Conservation (phyloP, 2,888 invertebrate genomes). For the Schizaphis graminum region DNA sequence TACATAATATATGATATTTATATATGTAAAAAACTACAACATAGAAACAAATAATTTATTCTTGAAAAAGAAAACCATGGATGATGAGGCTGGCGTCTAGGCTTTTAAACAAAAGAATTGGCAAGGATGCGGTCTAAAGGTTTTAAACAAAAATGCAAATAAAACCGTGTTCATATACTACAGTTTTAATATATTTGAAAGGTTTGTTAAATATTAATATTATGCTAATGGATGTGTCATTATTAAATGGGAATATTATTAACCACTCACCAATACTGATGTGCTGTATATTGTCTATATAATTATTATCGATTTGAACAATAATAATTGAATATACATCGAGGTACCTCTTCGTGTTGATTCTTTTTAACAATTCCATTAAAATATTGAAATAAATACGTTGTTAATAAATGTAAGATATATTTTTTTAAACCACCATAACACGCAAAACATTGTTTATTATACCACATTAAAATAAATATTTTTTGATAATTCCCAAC, state of each 20-base stretch:
- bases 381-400: neutral
- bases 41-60: slow-evolving; percentile 40
- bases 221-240: slow-evolving; percentile 44
- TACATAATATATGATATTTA: neutral
- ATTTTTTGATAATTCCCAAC: neutral
- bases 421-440: neutral
- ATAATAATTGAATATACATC: neutral
- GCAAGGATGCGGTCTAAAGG: slow-evolving; percentile 51
- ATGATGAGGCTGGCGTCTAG: slow-evolving; percentile 32
- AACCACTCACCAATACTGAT: neutral
- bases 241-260: slow-evolving; percentile 35
- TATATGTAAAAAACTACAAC: neutral
- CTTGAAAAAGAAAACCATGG: slow-evolving; percentile 29
- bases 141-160: slow-evolving; percentile 43
- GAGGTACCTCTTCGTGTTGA: neutral
- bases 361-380: neutral
- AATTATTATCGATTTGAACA: slow-evolving; percentile 13
- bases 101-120: slow-evolving; percentile 59
- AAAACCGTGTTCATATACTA: slow-evolving; percentile 2
- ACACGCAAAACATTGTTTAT: neutral
- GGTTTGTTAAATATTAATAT: slow-evolving; percentile 47
- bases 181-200: slow-evolving; percentile 62
- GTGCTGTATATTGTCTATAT: neutral
- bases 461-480: neutral
- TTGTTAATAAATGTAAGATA: neutral